Evolutionary conservation across 2,888 invertebrate species (phyloP), one percentile per base, ranked within the genome.

Genomic region (Masnerella sp.): DNA sequence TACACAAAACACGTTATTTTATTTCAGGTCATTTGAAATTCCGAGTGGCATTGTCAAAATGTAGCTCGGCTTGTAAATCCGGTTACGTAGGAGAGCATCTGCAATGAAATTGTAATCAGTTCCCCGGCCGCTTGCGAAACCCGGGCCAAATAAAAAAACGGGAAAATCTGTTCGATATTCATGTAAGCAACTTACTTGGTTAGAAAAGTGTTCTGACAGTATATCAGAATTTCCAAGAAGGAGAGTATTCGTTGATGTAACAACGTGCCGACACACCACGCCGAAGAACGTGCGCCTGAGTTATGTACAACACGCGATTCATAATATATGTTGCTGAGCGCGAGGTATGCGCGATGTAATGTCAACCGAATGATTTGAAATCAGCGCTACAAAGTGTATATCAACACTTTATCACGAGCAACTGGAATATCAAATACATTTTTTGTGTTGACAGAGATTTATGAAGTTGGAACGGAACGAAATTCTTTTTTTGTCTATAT

Each of bases 91-190:
- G 11, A 25, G 61, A 47, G 38, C 47, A 45, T 43, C 54, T 62
- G 56, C 62, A 47, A 56, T 56, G 62, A 70, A 70, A 70, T 40
- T 70, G 42, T 70, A 62, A 70, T 56, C 56, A 49, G 49, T 62
- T 62, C 15, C n/a, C 17, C 40, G 52, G 32, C 38, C 32, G 43
- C 14, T 51, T 32, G 34, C 30, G 12, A 68, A 67, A 51, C 42
- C 52, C 20, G 34, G 17, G 28, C 30, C 25, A 67, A 58, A 62
- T 22, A 34, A 34, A 28, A 30, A 38, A 22, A 40, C 12, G 8
- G 42, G 43, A 58, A 58, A 64, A 64, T 38, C 58, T 70, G 14
- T 22, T 64, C 70, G 51, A 70, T 70, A 70, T 70, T 64, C 56
- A 64, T 58, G 58, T 70, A 64, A 62, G 54, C 52, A 43, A 36